Conservation (phyloP, 2,888 invertebrate species). For the Baccha elongata region DNA sequence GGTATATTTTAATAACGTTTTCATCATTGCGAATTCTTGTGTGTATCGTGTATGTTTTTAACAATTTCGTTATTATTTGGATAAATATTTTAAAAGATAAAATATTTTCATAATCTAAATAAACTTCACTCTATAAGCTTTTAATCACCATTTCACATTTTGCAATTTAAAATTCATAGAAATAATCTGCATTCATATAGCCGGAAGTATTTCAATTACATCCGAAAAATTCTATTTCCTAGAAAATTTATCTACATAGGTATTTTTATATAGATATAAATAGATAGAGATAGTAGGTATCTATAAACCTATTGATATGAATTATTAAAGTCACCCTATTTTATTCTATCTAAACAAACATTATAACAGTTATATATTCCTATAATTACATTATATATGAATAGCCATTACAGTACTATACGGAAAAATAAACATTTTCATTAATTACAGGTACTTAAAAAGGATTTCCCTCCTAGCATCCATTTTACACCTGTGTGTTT, state of each 20-base stretch:
- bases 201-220: no score
- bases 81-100: neutral
- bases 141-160: neutral
- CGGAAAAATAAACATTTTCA: slow-evolving; percentile 58
- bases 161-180: neutral
- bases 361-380: neutral
- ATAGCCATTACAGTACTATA: slow-evolving; percentile 11
- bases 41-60: no score
- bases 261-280: neutral
- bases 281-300: neutral
- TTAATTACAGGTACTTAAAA: slow-evolving; percentile 71
- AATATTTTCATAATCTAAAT: neutral
- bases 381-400: neutral
- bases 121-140: neutral
- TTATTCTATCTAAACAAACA: slow-evolving; percentile 4
- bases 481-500: slow-evolving; percentile 57
- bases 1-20: no score
- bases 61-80: neutral
- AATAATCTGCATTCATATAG: neutral
- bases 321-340: slow-evolving; percentile 11
- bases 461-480: slow-evolving; percentile 54
- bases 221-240: no score
- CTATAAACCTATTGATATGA: no score
- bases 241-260: no score
- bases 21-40: no score